These are phyloP conservation scores for Stomatorhinus walkeri DNA, from an alignment of 2,797 vertebrate genomes.

Conservation along the genomic window DNA sequence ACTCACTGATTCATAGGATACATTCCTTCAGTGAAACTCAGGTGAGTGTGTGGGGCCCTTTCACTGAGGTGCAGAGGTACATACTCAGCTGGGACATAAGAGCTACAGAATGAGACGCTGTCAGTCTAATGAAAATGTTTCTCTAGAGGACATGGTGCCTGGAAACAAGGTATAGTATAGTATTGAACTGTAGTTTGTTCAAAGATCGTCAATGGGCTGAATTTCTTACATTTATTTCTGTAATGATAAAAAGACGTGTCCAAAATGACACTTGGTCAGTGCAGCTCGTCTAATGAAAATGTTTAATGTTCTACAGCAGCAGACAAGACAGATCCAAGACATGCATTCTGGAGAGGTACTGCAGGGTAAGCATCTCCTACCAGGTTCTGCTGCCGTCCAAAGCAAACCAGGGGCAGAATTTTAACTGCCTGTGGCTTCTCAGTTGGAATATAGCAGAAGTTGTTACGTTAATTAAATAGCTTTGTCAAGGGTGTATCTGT, in stretches of 20 bases:
- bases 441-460: neutral
- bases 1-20: neutral
- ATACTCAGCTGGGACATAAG: neutral
- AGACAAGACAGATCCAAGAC: neutral
- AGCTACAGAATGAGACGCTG: neutral
- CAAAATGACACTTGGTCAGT: neutral
- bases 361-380: neutral
- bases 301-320: neutral
- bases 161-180: neutral
- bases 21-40: neutral
- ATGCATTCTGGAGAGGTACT: neutral
- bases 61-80: neutral
- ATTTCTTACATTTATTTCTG: neutral
- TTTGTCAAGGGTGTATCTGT: neutral
- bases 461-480: neutral
- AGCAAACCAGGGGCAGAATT: neutral
- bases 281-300: neutral
- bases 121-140: neutral
- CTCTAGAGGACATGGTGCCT: neutral
- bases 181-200: neutral
- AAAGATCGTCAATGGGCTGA: neutral
- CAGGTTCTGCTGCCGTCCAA: neutral
- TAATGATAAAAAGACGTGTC: neutral
- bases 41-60: neutral
- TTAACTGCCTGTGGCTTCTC: neutral